Percentiles rank a stretch among this genome's conserved stretches.
Conservation (phyloP, 2,113 vertebrate genomes). For the Chloroceryle aenea region DNA sequence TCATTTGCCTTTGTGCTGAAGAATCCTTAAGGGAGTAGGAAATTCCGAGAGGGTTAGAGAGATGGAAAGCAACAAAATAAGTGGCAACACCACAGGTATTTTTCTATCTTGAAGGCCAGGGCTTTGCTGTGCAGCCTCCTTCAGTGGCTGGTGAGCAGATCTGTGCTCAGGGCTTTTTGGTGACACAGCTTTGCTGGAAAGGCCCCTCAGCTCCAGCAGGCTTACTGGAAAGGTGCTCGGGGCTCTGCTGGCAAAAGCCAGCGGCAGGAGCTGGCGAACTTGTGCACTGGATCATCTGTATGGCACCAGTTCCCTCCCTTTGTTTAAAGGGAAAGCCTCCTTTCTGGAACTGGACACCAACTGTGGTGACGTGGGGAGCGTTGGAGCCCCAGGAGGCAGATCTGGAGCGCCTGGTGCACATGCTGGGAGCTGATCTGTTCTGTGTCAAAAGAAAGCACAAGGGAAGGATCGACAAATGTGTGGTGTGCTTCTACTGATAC, state of each 20-base stretch:
- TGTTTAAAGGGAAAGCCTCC: neutral
- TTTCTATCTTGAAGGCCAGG: neutral
- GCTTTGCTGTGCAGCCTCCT: neutral
- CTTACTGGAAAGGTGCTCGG: neutral
- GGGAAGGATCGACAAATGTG: rapidly evolving
- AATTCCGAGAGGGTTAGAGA: neutral
- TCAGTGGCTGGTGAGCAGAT: neutral
- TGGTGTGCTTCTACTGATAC: neutral
- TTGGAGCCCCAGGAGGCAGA: neutral
- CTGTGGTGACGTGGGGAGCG: neutral
- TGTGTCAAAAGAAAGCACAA: neutral
- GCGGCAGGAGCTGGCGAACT: neutral
- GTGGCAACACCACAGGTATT: neutral
- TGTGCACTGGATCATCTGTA: neutral
- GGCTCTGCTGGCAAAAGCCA: neutral
- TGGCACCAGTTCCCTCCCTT: neutral
- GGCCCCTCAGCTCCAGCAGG: neutral
- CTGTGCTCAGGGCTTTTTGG: neutral
- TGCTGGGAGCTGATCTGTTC: neutral
- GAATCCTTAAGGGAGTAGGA: neutral
- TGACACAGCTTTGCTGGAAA: neutral
- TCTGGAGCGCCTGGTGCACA: neutral
- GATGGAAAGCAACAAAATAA: neutral
- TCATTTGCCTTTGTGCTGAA: neutral
- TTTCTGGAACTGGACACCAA: neutral